phyloP scores from a whole-genome alignment of 2,888 invertebrate genomes.

The Andrena praecox region DNA sequence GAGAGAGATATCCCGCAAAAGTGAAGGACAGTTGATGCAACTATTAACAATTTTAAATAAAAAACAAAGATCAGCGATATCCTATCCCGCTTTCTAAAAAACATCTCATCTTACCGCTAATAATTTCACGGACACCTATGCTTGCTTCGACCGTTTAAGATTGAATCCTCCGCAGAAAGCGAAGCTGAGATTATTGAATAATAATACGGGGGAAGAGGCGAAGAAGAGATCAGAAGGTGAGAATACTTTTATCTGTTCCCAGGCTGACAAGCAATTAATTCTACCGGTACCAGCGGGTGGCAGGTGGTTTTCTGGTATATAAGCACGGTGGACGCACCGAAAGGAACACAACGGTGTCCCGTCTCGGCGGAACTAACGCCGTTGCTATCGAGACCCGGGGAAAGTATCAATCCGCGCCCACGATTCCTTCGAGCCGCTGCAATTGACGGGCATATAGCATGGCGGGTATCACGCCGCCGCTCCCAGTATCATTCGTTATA shows the following conservation, averaged over 20 bases:
- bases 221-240: background rate
- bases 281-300: background rate
- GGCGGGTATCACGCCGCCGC: conserved; percentile 56
- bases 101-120: too few species aligned
- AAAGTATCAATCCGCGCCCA: conserved; percentile 8
- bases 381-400: conserved; percentile 6
- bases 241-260: background rate
- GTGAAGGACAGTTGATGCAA: too few species aligned
- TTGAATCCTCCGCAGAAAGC: background rate
- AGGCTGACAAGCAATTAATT: conserved; percentile 20
- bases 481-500: conserved; percentile 70
- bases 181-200: background rate
- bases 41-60: too few species aligned
- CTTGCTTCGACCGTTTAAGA: background rate
- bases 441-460: conserved; percentile 41
- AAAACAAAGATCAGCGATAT: too few species aligned
- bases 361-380: background rate
- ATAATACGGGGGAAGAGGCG: background rate
- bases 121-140: too few species aligned
- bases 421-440: conserved; percentile 14
- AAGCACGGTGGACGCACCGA: background rate
- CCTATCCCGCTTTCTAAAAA: too few species aligned
- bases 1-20: too few species aligned
- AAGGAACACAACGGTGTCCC: conserved; percentile 1
- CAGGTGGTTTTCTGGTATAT: background rate